Evolutionary conservation across 2,113 vertebrate species (phyloP).

Genomic region (Lanius ludovicianus): DNA sequence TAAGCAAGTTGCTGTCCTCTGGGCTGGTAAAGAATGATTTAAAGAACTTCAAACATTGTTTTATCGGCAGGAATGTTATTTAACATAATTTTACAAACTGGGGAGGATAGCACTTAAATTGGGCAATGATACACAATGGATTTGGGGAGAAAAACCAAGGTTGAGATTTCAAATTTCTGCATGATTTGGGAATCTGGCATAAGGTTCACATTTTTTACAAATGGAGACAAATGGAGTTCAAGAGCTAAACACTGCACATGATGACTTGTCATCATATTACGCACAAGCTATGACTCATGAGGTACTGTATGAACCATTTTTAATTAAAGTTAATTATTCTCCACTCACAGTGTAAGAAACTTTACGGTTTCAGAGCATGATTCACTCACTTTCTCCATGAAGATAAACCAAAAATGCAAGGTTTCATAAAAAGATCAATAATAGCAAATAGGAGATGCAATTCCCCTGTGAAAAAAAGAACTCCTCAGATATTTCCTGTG

Average conservation of each 20-base stretch:
- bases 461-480: background rate
- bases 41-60: background rate
- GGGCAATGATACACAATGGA: background rate
- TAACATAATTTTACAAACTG: background rate
- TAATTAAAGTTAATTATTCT: constrained; percentile 2
- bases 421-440: background rate
- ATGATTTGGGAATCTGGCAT: background rate
- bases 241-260: background rate
- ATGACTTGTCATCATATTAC: background rate
- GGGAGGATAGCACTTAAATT: background rate
- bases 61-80: background rate
- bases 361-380: background rate
- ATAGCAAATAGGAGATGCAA: background rate
- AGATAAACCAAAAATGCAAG: background rate
- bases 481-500: background rate
- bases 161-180: background rate
- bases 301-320: background rate
- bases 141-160: rapidly evolving
- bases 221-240: background rate
- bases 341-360: background rate
- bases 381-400: background rate
- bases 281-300: background rate
- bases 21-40: background rate
- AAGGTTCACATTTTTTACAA: background rate
- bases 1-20: background rate